Percentiles rank a stretch among this genome's conserved stretches.
Conservation (phyloP, 2,888 invertebrate genomes). For the Himalopsyche kuldschensis region DNA sequence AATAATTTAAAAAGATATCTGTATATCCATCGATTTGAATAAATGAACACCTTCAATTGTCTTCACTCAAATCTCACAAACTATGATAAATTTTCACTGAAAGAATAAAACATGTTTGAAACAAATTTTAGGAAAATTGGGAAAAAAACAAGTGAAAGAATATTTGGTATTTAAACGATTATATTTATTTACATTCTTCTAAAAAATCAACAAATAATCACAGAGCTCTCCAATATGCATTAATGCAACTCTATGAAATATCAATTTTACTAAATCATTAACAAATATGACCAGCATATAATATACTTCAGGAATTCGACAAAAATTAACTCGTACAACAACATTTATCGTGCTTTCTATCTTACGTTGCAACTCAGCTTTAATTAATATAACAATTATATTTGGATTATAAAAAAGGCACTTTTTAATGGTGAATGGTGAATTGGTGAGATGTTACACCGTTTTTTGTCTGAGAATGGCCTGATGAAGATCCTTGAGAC, state of each 20-base stretch:
- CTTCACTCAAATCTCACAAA: no score
- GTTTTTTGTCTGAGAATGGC: constrained; percentile 5
- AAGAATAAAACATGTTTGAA: no score
- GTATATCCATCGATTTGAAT: no score
- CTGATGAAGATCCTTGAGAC: neutral
- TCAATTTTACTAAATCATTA: neutral
- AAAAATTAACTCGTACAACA: neutral
- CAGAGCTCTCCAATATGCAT: neutral
- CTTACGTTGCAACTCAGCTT: neutral
- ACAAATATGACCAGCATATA: neutral
- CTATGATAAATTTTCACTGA: no score
- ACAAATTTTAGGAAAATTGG: no score
- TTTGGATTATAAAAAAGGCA: neutral
- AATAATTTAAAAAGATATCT: no score
- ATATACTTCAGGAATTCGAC: neutral
- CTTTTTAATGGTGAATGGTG: neutral
- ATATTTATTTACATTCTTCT: neutral
- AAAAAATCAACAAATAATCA: neutral
- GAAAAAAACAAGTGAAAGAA: no score
- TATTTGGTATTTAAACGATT: neutral
- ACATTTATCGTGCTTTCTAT: neutral
- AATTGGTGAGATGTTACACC: constrained; percentile 8
- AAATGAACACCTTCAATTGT: no score
- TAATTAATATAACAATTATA: neutral
- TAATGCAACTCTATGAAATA: neutral